phyloP scores from a whole-genome alignment of 2,888 invertebrate species.

The Pyrrhia umbra region DNA sequence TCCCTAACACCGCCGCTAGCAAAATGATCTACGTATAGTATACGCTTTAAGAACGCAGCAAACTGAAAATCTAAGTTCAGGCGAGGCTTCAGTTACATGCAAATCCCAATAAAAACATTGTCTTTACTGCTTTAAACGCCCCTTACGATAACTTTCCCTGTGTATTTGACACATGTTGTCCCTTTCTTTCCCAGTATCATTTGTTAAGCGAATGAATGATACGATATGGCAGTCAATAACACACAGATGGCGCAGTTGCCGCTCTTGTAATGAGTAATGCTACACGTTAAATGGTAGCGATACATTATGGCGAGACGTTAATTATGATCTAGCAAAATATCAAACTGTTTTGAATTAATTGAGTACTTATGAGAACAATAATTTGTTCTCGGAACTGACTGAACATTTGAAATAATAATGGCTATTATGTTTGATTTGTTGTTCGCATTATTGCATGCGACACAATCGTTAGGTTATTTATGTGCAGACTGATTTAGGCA shows the following conservation, averaged over 20 bases:
- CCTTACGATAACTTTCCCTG: background rate
- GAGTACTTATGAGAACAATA: background rate
- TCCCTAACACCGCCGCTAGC: too few relatives aligned
- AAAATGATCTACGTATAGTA: too few relatives aligned
- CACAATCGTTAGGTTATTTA: conserved; percentile 1
- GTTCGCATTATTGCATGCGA: background rate
- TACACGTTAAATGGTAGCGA: conserved; percentile 40
- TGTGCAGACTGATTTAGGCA: background rate
- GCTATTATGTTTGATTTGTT: background rate
- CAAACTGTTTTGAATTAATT: conserved; percentile 21
- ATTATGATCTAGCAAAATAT: conserved; percentile 41
- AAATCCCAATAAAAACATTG: conserved; percentile 2
- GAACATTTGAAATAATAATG: background rate
- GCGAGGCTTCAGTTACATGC: background rate
- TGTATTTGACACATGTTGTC: conserved; percentile 13
- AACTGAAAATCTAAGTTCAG: background rate
- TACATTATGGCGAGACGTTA: conserved; percentile 42
- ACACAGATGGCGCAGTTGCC: conserved; percentile 48
- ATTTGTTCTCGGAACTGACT: conserved; percentile 3
- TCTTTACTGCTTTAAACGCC: background rate
- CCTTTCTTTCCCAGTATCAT: conserved; percentile 34
- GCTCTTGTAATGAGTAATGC: conserved; percentile 54
- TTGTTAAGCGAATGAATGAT: conserved; percentile 54
- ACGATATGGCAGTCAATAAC: conserved; percentile 55
- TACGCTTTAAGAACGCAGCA: too few relatives aligned